Evolutionary conservation across 1,140 invertebrate species (phyloP).

Genomic region (Oryctes rhinoceros): DNA sequence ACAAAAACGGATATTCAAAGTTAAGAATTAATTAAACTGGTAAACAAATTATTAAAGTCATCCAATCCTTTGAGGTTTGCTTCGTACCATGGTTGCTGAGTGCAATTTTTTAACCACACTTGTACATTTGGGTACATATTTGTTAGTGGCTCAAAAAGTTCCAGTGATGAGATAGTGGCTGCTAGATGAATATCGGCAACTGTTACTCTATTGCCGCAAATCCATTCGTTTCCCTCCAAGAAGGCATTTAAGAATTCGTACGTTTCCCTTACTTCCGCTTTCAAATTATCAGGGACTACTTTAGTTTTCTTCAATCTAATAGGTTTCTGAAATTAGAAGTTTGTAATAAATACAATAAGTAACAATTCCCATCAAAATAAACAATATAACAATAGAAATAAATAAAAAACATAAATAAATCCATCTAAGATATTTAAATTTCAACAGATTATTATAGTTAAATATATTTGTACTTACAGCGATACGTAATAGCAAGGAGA

Average conservation of each 20-base stretch:
- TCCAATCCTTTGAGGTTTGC: slow-evolving; percentile 15
- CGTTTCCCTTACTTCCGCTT: slow-evolving; percentile 43
- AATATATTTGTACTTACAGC: slow-evolving; percentile 12
- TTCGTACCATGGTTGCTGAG: slow-evolving; percentile 24
- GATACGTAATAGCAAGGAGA: neutral
- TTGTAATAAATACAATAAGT: neutral
- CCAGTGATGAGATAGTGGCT: neutral
- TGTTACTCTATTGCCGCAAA: neutral
- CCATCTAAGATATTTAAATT: neutral
- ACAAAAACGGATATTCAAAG: neutral
- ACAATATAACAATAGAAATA: neutral
- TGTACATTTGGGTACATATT: slow-evolving; percentile 36
- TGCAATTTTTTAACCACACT: slow-evolving; percentile 2
- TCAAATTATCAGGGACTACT: slow-evolving; percentile 51
- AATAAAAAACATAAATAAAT: neutral
- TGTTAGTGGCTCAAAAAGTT: neutral
- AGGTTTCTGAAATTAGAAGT: slow-evolving; percentile 47
- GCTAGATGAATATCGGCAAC: slow-evolving; percentile 20
- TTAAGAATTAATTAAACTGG: slow-evolving; percentile 11
- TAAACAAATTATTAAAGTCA: neutral
- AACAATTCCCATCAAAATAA: too few relatives aligned
- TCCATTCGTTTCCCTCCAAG: slow-evolving; percentile 31
- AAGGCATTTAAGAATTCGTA: slow-evolving; percentile 16
- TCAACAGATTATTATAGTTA: too few relatives aligned
- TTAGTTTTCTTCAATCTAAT: slow-evolving; percentile 48